Conservation (phyloP, 2,888 invertebrate species). For the Microdon myrmicae region DNA sequence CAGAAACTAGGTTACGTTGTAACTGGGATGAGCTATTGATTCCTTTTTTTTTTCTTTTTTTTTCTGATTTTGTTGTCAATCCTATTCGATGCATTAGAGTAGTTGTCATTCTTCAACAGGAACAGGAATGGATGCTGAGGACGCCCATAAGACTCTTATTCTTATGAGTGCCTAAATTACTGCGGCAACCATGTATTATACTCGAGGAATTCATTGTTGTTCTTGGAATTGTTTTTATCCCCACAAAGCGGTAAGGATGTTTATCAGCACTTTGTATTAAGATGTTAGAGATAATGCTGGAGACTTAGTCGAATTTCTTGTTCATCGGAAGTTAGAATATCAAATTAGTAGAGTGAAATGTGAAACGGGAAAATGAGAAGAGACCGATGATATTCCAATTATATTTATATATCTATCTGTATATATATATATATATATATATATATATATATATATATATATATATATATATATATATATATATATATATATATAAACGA, state of each 20-base stretch:
- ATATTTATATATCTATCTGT: too few species aligned
- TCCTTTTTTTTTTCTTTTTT: conserved; percentile 34
- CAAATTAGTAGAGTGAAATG: too few species aligned
- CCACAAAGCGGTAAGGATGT: background rate
- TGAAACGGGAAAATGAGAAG: too few species aligned
- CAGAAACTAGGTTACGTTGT: conserved; percentile 45
- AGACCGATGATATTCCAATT: too few species aligned
- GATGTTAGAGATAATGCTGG: too few species aligned
- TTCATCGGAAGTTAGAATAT: too few species aligned
- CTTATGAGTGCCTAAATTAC: conserved; percentile 49
- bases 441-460: too few species aligned
- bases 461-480: too few species aligned
- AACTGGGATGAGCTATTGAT: conserved; percentile 42
- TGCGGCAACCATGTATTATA: conserved; percentile 11
- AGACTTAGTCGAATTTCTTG: too few species aligned
- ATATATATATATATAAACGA: too few species aligned
- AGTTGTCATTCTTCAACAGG: conserved; percentile 16
- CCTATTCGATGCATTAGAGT: conserved; percentile 12
- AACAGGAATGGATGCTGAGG: conserved; percentile 22
- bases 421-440: too few species aligned
- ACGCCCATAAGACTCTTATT: conserved; percentile 19
- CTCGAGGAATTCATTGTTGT: conserved; percentile 1
- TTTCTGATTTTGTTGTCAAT: conserved; percentile 31
- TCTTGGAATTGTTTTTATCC: background rate
- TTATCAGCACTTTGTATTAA: too few species aligned